Base-by-base conservation (phyloP, 2,888 invertebrate species). In the Dynastes hyllus region DNA sequence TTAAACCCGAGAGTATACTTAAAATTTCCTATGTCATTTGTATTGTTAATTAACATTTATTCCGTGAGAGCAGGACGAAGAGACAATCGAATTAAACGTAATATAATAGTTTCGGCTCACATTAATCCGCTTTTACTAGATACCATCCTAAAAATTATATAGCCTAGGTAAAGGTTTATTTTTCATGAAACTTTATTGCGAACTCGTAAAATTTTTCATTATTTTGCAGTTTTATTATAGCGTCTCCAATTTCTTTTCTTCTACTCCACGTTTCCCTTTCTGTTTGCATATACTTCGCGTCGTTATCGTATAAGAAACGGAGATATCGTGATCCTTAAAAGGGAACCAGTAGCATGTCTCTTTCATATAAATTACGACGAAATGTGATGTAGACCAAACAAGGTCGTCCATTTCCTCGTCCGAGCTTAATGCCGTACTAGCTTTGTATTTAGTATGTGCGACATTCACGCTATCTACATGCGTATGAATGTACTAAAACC, bases 141-240 rank as follows among this genome's bases (percentile, higher is more conserved):
- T 45, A 45, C 22, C 37, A 22, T 16, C 45, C 22, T 13, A 67
- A 45, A 66, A 45, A 45, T 45, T 45, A 67, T 27, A 50, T 40
- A 5, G 22, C 40, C 22, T 11, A 45, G 55, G 55, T 58, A 58
- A 58, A 71, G 58, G 37, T 55, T 58, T 71, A 71, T 22, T 71
- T 71, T 55, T 58, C 55, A 71, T 71, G 58, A 71, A 71, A 71
- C 55, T 71, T 71, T 71, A 71, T 55, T 37, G 71, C 55, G 11
- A 22, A 37, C 32, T 58, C 71, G 55, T 71, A 71, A 71, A 71
- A 71, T 37, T 55, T 58, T 37, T 71, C 55, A 71, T 71, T 71
- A 58, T 55, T 71, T 71, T 71, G 32, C 71, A 71, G 58, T 58
- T 71, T 71, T 71, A 71, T 71, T 58, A 1, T 69, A 45, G 45